Evolutionary conservation across 2,113 vertebrate species (phyloP), one percentile per base, ranked within the genome.

Genomic region (Callocephalon fimbriatum): DNA sequence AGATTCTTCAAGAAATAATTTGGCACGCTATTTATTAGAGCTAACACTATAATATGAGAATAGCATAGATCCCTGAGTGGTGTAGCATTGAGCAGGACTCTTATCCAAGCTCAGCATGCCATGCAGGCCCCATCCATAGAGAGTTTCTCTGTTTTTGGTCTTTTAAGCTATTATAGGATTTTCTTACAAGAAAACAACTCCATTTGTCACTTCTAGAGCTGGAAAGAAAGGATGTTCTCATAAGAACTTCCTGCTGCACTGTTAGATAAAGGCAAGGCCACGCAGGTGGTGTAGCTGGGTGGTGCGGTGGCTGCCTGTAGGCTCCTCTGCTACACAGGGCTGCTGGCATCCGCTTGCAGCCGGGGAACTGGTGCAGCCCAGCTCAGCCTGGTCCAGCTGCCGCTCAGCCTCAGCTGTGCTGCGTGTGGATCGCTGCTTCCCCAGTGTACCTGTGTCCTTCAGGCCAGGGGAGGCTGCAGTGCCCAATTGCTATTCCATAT

Each of bases 61-160:
- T 6, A 42, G 12, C 32, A 25, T 3, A n/a, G n/a, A 27, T 3
- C 12, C 35, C 26, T 6, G 65, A n/a, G 26, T 7, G 5, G 38
- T n/a, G 32, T 20, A 27, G 42, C 44, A 37, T 4, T 0, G 0
- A 51, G 14, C 2, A 37, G 16, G 10, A 21, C 18, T 37, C 29
- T 35, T 7, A 23, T 16, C 15, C 26, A 22, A 3, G 2, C 0
- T 0, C n/a, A 51, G 14, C n/a, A 21, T 8, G 3, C 18, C 25
- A 12, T 7, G 12, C 8, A 84, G 44, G 47, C 12, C 23, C 47
- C 18, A 40, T 11, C 65, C 20, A 6, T 1, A 32, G 27, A 72
- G 6, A 25, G 22, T 35, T 35, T 32, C 38, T 63, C 23, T 1
- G 0, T 1, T 37, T 59, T 70, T 1, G 1, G 18, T 47, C 15